phyloP scores from a whole-genome alignment of 2,888 invertebrate genomes.

The Heliconius ethilla region DNA sequence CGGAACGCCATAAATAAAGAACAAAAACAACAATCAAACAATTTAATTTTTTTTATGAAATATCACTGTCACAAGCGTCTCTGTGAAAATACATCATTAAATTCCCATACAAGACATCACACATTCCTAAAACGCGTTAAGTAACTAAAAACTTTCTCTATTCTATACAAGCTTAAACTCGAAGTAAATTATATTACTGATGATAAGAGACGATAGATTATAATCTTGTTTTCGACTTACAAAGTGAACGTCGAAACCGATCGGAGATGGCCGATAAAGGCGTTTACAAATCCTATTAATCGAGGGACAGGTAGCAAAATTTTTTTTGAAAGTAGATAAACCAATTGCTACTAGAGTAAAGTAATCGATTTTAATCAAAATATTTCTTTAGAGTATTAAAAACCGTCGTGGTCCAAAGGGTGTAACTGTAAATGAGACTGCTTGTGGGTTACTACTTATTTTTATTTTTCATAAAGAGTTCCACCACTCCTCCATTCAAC shows the following conservation, averaged over 20 bases:
- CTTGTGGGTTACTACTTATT: too few species aligned
- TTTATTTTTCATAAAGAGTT: too few species aligned
- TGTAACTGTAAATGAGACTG: too few species aligned
- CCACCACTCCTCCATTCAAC: too few species aligned
- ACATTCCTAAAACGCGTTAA: not conserved
- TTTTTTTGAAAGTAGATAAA: slow-evolving; percentile 35
- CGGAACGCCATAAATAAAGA: too few species aligned
- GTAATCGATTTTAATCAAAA: not conserved
- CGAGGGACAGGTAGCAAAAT: slow-evolving; percentile 36
- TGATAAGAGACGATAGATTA: slow-evolving; percentile 41
- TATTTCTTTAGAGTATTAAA: not conserved
- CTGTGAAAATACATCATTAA: not conserved
- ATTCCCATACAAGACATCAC: not conserved
- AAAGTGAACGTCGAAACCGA: slow-evolving; percentile 42
- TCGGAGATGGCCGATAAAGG: slow-evolving; percentile 42
- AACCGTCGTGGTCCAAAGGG: not conserved
- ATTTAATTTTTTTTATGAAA: not conserved
- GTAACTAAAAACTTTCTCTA: slow-evolving; percentile 17
- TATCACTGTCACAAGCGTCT: not conserved
- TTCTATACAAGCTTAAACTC: slow-evolving; percentile 24
- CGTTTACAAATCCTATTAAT: slow-evolving; percentile 47
- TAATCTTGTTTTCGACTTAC: slow-evolving; percentile 44
- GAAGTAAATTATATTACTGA: slow-evolving; percentile 33
- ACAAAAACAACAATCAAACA: too few species aligned
- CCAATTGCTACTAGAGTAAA: slow-evolving; percentile 19